phyloP scores from a whole-genome alignment of 2,888 invertebrate genomes.

The Drosophila putrida region DNA sequence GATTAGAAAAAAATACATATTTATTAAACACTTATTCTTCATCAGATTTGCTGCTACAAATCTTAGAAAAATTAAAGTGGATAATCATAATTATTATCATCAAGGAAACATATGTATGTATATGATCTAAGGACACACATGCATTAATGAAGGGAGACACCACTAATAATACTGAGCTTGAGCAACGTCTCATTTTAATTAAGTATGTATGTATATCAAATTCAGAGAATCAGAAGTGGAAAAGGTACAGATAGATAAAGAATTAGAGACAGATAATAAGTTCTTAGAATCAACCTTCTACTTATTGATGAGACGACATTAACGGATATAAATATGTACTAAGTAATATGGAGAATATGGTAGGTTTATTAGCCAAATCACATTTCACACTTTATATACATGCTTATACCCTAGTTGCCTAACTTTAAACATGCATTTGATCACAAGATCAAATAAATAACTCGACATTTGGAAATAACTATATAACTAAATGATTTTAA shows the following conservation, averaged over 20 bases:
- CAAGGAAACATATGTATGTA: constrained; percentile 3
- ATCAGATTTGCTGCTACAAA: neutral
- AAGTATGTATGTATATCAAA: constrained; percentile 1
- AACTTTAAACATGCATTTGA: constrained; percentile 21
- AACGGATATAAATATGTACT: constrained; percentile 1
- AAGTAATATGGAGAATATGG: constrained; percentile 3
- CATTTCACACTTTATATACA: constrained; percentile 21
- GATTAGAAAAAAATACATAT: constrained; percentile 4
- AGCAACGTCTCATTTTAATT: neutral
- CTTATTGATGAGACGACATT: constrained; percentile 10
- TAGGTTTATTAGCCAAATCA: constrained; percentile 20
- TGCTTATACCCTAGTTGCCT: constrained; percentile 20
- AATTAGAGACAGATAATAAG: constrained; percentile 4
- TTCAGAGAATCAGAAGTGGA: constrained; percentile 7
- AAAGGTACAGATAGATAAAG: constrained; percentile 12
- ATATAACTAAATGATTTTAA: neutral
- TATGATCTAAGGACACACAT: constrained; percentile 15
- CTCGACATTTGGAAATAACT: neutral
- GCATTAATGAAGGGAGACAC: constrained; percentile 9
- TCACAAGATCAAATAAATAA: neutral
- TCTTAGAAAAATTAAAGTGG: neutral
- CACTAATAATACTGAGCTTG: constrained; percentile 1
- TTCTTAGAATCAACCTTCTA: constrained; percentile 9
- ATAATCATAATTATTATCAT: neutral
- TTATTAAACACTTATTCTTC: neutral